A percentile compares a stretch with the other conserved stretches of the same genome.
These are phyloP conservation scores for Diaperis boleti DNA, from an alignment of 2,888 invertebrate species.

Conservation along the genomic window DNA sequence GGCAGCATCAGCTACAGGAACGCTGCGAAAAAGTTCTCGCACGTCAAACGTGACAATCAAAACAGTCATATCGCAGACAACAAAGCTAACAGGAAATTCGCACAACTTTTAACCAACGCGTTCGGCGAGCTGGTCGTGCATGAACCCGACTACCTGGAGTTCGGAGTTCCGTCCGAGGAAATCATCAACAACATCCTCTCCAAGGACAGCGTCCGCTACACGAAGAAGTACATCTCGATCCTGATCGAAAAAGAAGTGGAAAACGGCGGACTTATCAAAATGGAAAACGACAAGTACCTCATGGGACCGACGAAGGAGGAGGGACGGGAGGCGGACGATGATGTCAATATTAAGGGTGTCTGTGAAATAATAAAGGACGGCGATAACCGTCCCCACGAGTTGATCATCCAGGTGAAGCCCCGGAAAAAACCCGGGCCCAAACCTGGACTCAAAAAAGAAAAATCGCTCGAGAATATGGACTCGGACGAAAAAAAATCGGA, in stretches of 20 bases:
- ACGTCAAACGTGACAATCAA: conserved; percentile 66
- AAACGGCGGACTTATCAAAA: conserved; percentile 75
- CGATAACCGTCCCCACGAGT: conserved; percentile 9
- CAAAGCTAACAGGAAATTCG: conserved; percentile 60
- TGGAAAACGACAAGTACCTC: conserved; percentile 77
- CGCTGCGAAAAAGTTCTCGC: conserved; percentile 74
- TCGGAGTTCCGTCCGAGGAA: conserved; percentile 78
- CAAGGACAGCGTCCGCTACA: conserved; percentile 74
- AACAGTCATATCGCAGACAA: conserved; percentile 44
- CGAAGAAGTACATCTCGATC: conserved; percentile 73
- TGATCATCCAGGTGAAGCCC: conserved; percentile 37
- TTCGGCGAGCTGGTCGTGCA: conserved; percentile 79
- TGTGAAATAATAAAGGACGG: conserved; percentile 2
- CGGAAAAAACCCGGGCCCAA: conserved; percentile 50
- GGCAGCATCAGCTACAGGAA: conserved; percentile 88
- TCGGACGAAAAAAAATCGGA: conserved; percentile 54
- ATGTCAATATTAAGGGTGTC: conserved; percentile 8
- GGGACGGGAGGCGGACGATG: conserved; percentile 19
- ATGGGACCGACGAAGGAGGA: conserved; percentile 70
- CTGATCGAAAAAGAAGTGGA: conserved; percentile 79
- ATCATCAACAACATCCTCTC: conserved; percentile 75
- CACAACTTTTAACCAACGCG: conserved; percentile 74
- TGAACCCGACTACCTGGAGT: conserved; percentile 78
- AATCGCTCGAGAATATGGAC: conserved; percentile 51
- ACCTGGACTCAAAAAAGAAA: conserved; percentile 45